phyloP scores from a whole-genome alignment of 2,888 invertebrate species.

The Pinctada fucata region DNA sequence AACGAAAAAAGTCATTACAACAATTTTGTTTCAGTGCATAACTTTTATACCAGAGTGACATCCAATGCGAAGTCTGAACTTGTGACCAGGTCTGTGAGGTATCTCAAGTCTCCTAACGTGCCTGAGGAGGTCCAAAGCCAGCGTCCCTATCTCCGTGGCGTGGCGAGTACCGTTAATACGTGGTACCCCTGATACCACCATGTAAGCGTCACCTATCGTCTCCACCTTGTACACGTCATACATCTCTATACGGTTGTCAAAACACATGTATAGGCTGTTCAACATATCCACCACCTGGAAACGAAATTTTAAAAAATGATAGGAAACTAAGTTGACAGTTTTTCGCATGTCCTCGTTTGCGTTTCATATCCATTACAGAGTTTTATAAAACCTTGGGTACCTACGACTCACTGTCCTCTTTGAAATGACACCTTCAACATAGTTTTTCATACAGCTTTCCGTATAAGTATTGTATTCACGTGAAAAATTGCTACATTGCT shows the following conservation, averaged over 20 bases:
- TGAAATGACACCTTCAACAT: too few relatives aligned
- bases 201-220: slow-evolving; percentile 61
- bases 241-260: slow-evolving; percentile 58
- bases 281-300: slow-evolving; percentile 67
- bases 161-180: slow-evolving; percentile 64
- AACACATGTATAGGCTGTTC: slow-evolving; percentile 62
- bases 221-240: slow-evolving; percentile 66
- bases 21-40: too few relatives aligned
- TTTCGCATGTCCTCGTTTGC: too few relatives aligned
- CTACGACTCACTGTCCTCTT: too few relatives aligned
- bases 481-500: too few relatives aligned
- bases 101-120: slow-evolving; percentile 66
- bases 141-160: slow-evolving; percentile 64
- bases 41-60: slow-evolving; percentile 69
- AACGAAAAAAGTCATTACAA: too few relatives aligned
- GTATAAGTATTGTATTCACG: too few relatives aligned
- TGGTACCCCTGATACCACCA: slow-evolving; percentile 66
- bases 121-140: slow-evolving; percentile 65
- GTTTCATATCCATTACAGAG: too few relatives aligned
- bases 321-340: too few relatives aligned
- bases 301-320: neutral
- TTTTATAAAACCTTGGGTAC: too few relatives aligned
- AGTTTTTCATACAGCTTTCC: too few relatives aligned
- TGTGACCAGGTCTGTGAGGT: slow-evolving; percentile 65
- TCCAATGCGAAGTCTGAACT: slow-evolving; percentile 63